Conservation (phyloP, 2,888 invertebrate species). For the Agrotis exclamationis region DNA sequence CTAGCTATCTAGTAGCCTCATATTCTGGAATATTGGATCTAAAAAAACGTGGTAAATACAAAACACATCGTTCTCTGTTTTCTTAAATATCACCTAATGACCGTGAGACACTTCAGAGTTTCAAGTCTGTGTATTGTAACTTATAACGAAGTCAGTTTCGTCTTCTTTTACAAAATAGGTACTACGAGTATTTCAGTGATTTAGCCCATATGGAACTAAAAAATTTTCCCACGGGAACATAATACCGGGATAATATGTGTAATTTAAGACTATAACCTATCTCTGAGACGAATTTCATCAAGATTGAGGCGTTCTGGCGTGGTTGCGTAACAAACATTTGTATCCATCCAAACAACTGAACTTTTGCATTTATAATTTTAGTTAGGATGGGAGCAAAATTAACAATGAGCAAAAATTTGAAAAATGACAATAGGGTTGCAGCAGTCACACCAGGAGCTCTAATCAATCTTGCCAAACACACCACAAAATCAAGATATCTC, state of each 20-base stretch:
- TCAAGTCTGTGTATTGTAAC: neutral
- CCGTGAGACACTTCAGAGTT: neutral
- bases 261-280: no score
- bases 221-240: no score
- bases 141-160: neutral
- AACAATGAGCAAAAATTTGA: neutral
- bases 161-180: no score
- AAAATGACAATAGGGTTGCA: neutral
- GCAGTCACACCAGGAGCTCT: neutral
- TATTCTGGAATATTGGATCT: neutral
- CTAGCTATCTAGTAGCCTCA: no score
- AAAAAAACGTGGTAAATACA: neutral
- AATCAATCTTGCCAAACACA: slow-evolving; percentile 35
- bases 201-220: no score
- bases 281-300: no score
- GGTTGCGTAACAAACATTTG: no score
- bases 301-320: no score
- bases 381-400: neutral
- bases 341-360: no score
- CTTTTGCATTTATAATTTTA: no score
- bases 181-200: no score
- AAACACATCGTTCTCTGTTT: neutral
- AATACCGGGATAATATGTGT: no score
- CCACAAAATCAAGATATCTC: slow-evolving; percentile 48
- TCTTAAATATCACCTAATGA: neutral